Percentiles rank a stretch among this genome's conserved stretches.
Conservation (phyloP, 1,140 invertebrate species). For the Lethocerus indicus region DNA sequence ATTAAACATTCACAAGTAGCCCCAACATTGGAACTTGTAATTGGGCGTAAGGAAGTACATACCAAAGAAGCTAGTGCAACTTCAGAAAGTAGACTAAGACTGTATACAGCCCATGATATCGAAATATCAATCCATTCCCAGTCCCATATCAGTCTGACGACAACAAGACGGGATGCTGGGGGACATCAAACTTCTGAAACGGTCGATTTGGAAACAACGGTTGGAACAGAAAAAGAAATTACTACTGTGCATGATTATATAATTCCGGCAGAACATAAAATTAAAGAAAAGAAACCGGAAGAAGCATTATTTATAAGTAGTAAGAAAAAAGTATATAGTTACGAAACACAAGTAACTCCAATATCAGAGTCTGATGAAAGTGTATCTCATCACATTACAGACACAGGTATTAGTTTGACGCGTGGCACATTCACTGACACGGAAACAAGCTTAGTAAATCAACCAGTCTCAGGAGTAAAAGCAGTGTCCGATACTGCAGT, state of each 20-base stretch:
- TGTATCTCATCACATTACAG: slow-evolving; percentile 29
- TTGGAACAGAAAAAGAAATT: slow-evolving; percentile 20
- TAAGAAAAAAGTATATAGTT: slow-evolving; percentile 28
- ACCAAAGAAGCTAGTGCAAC: slow-evolving; percentile 29
- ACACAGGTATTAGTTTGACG: slow-evolving; percentile 32
- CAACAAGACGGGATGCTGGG: slow-evolving; percentile 22
- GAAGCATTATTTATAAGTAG: slow-evolving; percentile 31
- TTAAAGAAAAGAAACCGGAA: slow-evolving; percentile 24
- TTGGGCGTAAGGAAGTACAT: slow-evolving; percentile 30
- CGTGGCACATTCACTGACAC: slow-evolving; percentile 27
- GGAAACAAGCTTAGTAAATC: slow-evolving; percentile 26
- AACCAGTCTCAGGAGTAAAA: slow-evolving; percentile 15
- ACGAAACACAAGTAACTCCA: slow-evolving; percentile 23
- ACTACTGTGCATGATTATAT: slow-evolving; percentile 20
- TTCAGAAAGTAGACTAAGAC: slow-evolving; percentile 29
- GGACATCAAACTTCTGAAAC: slow-evolving; percentile 27
- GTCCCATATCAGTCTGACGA: slow-evolving; percentile 31
- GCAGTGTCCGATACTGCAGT: slow-evolving; percentile 29
- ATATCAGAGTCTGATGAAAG: slow-evolving; percentile 28
- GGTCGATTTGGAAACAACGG: slow-evolving; percentile 26
- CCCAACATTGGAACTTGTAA: slow-evolving; percentile 26
- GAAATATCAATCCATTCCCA: slow-evolving; percentile 33
- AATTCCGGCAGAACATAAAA: slow-evolving; percentile 22
- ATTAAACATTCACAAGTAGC: not conserved
- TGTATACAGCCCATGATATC: slow-evolving; percentile 28